Percentiles rank a stretch among this genome's conserved stretches.
Conservation (phyloP, 2,888 invertebrate species). For the Parapristionchus giblindavisi region DNA sequence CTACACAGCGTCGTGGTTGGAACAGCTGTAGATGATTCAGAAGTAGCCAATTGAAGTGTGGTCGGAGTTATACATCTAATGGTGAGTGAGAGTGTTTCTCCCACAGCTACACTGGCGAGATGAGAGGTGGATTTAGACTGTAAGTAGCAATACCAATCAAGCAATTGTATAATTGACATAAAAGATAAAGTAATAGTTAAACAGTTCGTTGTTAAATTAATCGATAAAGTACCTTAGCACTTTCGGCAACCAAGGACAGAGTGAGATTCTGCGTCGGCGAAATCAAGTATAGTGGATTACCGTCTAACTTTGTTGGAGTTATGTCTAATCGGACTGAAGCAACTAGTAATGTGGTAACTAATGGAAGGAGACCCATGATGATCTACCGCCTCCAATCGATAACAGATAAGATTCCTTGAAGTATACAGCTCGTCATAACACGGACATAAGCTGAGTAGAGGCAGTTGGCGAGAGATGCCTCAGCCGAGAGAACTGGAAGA, state of each 20-base stretch:
- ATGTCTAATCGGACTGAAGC: constrained; percentile 35
- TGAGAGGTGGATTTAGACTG: constrained; percentile 21
- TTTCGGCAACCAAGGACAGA: constrained; percentile 40
- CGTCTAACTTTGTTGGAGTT: constrained; percentile 38
- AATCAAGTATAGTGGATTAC: constrained; percentile 43
- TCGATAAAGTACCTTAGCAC: constrained; percentile 39
- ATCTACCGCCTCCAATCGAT: constrained; percentile 25
- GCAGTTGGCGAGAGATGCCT: constrained; percentile 31
- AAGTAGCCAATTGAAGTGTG: constrained; percentile 36
- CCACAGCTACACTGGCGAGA: constrained; percentile 34
- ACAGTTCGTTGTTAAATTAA: too few species aligned
- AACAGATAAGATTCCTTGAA: neutral
- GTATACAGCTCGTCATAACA: constrained; percentile 33
- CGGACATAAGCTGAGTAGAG: constrained; percentile 29
- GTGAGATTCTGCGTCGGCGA: constrained; percentile 52
- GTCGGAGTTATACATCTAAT: constrained; percentile 28
- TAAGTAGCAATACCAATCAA: too few species aligned
- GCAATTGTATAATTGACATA: too few species aligned
- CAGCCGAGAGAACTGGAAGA: constrained; percentile 11
- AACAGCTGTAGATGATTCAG: constrained; percentile 34
- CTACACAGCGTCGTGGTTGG: constrained; percentile 15
- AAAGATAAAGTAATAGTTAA: too few species aligned
- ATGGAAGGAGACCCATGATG: constrained; percentile 33
- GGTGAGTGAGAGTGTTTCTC: constrained; percentile 32
- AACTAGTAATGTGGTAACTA: constrained; percentile 27